A percentile compares a stretch with the other conserved stretches of the same genome.
Evolutionary conservation across 1,140 invertebrate genomes (phyloP).

Genomic region (Pseudoatta argentina): DNA sequence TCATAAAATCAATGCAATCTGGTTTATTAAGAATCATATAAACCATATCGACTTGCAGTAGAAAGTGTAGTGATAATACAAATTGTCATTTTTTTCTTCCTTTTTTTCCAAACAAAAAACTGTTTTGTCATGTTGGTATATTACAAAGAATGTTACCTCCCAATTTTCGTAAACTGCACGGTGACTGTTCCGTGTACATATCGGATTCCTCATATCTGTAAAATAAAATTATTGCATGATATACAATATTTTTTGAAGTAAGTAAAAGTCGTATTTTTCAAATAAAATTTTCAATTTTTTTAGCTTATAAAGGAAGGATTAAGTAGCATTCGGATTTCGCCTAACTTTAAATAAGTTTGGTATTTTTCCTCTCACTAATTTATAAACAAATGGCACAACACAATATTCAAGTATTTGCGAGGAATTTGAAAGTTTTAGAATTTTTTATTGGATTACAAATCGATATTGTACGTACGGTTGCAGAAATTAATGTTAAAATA

Average conservation of each 20-base stretch:
- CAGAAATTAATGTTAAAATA: too few species aligned
- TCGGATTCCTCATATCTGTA: constrained; percentile 75
- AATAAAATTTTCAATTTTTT: too few species aligned
- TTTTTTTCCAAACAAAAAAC: not conserved
- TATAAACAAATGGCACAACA: too few species aligned
- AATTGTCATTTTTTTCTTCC: not conserved
- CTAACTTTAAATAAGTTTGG: too few species aligned
- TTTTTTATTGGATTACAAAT: too few species aligned
- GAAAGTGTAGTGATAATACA: not conserved
- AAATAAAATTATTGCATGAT: constrained; percentile 37
- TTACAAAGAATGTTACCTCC: constrained; percentile 70
- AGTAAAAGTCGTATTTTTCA: not conserved
- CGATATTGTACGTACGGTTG: too few species aligned
- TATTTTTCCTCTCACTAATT: too few species aligned
- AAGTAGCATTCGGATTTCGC: too few species aligned
- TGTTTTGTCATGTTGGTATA: not conserved
- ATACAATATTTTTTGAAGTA: not conserved
- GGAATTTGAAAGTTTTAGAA: too few species aligned
- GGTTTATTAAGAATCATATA: not conserved
- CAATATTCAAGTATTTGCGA: too few species aligned
- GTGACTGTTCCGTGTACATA: constrained; percentile 73
- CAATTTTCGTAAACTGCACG: constrained; percentile 74
- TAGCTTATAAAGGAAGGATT: too few species aligned
- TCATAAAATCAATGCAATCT: not conserved
- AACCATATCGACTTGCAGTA: not conserved